Conservation (phyloP, 2,888 invertebrate genomes). For the Epinotia bilunana region DNA sequence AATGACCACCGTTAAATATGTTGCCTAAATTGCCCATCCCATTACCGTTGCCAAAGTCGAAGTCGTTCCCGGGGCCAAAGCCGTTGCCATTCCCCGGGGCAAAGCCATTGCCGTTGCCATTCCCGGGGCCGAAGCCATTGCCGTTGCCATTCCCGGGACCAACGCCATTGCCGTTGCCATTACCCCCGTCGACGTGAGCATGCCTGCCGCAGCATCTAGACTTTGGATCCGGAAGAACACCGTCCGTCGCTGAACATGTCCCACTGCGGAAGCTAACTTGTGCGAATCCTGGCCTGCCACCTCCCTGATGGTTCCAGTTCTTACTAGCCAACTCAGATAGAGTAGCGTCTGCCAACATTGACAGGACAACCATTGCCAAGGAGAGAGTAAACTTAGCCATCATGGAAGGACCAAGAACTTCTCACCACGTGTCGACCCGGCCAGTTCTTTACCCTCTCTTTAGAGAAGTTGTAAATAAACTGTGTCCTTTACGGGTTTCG, state of each 20-base stretch:
- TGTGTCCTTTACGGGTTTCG: not conserved
- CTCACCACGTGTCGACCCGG: not conserved
- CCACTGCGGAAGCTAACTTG: slow-evolving; percentile 1
- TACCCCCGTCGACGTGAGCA: not conserved
- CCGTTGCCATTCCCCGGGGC: not conserved
- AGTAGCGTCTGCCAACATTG: not conserved
- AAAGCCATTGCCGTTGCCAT: not conserved
- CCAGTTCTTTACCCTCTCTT: slow-evolving; percentile 4
- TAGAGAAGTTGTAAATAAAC: slow-evolving; percentile 2
- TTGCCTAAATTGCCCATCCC: not conserved
- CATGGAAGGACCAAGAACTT: slow-evolving; percentile 8
- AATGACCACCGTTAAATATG: not conserved
- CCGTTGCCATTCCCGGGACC: not conserved
- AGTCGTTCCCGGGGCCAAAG: not conserved
- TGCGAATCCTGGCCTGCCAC: slow-evolving; percentile 3
- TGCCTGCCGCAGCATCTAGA: slow-evolving; percentile 38
- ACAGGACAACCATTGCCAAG: slow-evolving; percentile 20
- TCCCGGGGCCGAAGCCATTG: not conserved
- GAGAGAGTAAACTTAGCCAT: slow-evolving; percentile 17
- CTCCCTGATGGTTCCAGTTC: slow-evolving; percentile 9
- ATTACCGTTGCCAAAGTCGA: not conserved
- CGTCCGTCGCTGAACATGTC: slow-evolving; percentile 22
- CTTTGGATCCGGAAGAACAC: slow-evolving; percentile 21
- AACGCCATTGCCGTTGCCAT: not conserved
- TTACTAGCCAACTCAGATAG: not conserved